Evolutionary conservation across 2,888 invertebrate species (phyloP).

Genomic region (Rhorus exstirpatorius): DNA sequence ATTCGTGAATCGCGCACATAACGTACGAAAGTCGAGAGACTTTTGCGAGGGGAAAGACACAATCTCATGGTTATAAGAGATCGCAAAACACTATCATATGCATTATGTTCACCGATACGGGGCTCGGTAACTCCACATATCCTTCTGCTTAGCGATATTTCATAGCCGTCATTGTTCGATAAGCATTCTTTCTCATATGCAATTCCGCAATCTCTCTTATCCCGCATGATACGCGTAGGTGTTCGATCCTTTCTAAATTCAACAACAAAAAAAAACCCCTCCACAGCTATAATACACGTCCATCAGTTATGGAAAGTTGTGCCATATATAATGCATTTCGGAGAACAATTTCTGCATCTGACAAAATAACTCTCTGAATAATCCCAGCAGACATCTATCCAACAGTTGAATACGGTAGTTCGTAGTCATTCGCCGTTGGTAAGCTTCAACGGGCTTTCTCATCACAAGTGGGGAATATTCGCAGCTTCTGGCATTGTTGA

Average conservation of each 20-base stretch:
- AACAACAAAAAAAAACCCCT: neutral
- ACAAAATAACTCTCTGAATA: conserved; percentile 26
- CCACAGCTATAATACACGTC: neutral
- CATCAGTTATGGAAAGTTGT: neutral
- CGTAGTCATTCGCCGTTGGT: conserved; percentile 9
- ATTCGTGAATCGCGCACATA: conserved; percentile 51
- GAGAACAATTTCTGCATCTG: conserved; percentile 24
- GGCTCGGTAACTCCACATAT: conserved; percentile 46
- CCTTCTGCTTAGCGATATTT: conserved; percentile 50
- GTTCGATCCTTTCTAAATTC: conserved; percentile 10
- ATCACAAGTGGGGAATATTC: conserved; percentile 34
- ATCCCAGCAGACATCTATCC: conserved; percentile 1
- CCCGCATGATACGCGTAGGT: neutral
- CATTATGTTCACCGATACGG: conserved; percentile 20
- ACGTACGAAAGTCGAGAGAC: conserved; percentile 39
- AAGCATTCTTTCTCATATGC: conserved; percentile 54
- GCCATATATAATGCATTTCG: neutral
- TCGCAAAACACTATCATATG: conserved; percentile 40
- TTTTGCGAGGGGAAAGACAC: conserved; percentile 47
- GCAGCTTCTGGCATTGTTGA: conserved; percentile 14
- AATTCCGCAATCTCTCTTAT: conserved; percentile 34
- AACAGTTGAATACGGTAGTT: neutral
- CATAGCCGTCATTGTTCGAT: conserved; percentile 54
- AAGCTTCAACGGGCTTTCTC: neutral
- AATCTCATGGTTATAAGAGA: conserved; percentile 40